phyloP scores from a whole-genome alignment of 2,797 vertebrate species.

The Phoeniculus purpureus region DNA sequence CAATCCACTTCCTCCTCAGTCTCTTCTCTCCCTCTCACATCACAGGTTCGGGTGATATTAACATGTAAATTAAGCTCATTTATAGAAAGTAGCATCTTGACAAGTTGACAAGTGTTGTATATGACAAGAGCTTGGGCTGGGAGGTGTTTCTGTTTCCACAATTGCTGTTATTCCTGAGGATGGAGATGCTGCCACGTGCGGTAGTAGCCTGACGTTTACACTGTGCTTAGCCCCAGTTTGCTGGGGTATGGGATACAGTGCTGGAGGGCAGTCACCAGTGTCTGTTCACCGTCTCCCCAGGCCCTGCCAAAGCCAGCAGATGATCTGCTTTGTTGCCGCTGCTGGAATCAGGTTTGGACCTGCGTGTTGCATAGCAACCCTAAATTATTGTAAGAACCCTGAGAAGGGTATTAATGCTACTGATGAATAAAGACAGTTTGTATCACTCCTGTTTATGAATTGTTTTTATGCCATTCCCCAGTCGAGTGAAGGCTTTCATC shows the following conservation, averaged over 20 bases:
- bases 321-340: neutral
- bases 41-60: neutral
- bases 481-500: slow-evolving; percentile 34
- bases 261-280: neutral
- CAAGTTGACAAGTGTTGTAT: neutral
- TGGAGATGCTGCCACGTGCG: fast-evolving
- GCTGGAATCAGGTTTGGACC: neutral
- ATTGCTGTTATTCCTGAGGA: neutral
- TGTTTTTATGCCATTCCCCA: neutral
- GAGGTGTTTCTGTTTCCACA: neutral
- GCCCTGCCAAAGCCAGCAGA: neutral
- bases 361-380: slow-evolving; percentile 32
- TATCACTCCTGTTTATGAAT: neutral
- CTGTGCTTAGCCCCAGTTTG: neutral
- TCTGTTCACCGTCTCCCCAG: neutral
- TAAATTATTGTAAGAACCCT: slow-evolving; percentile 22
- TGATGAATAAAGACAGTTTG: slow-evolving; percentile 14
- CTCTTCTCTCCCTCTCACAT: neutral
- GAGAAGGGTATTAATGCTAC: slow-evolving; percentile 13
- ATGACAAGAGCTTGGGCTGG: neutral
- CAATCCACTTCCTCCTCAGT: neutral
- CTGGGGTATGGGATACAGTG: neutral
- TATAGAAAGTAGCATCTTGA: slow-evolving; percentile 14
- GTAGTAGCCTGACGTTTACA: neutral
- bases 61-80: slow-evolving; percentile 25